phyloP scores from a whole-genome alignment of 1,140 invertebrate genomes.

The Pseudomyrmex gracilis region DNA sequence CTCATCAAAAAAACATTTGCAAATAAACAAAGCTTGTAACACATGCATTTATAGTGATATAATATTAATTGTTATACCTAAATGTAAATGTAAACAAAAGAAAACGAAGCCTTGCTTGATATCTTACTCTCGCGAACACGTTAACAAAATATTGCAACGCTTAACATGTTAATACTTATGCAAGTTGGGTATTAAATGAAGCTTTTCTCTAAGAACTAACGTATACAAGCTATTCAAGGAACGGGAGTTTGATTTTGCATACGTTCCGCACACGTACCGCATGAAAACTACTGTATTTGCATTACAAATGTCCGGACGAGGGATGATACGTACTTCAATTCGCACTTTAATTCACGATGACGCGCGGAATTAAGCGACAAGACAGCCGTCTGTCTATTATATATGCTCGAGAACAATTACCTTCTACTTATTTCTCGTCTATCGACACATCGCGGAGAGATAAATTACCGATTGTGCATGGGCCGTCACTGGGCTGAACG shows the following conservation, averaged over 20 bases:
- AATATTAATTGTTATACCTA: no score
- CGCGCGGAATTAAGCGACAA: not conserved
- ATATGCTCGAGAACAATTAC: not conserved
- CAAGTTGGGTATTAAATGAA: slow-evolving; percentile 10
- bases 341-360: not conserved
- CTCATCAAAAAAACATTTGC: no score
- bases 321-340: not conserved
- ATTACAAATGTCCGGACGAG: not conserved
- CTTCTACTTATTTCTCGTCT: slow-evolving; percentile 5
- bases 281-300: slow-evolving; percentile 2
- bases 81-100: no score
- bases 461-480: no score
- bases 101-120: not conserved
- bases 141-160: not conserved
- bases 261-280: no score
- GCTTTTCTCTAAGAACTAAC: not conserved
- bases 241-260: not conserved
- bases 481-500: no score
- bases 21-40: no score
- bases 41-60: no score
- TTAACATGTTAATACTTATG: not conserved
- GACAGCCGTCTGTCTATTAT: not conserved
- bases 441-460: not conserved
- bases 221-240: not conserved
- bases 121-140: not conserved